phyloP scores from a whole-genome alignment of 2,113 vertebrate genomes.

The Tiliqua scincoides region DNA sequence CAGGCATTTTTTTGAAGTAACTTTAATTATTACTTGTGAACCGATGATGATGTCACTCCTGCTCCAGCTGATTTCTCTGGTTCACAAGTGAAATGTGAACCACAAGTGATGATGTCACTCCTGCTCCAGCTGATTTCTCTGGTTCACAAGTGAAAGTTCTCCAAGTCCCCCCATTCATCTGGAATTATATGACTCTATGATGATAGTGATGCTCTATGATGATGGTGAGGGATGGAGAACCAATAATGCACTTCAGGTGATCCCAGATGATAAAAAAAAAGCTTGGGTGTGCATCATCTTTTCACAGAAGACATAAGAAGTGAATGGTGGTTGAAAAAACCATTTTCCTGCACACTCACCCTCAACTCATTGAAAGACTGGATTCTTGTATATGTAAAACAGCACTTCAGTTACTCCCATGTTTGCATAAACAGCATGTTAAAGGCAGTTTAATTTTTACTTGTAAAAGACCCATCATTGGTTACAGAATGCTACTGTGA shows the following conservation, averaged over 20 bases:
- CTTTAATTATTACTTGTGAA: neutral
- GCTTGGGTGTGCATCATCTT: neutral
- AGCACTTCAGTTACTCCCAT: neutral
- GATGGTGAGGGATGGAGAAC: neutral
- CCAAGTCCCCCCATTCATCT: neutral
- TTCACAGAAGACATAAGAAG: neutral
- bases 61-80: neutral
- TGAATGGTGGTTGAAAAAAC: neutral
- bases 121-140: neutral
- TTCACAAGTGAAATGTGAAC: neutral
- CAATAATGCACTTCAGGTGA: neutral
- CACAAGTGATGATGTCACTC: neutral
- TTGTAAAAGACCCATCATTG: neutral
- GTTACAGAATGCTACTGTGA: neutral
- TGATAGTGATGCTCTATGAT: neutral
- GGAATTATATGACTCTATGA: neutral
- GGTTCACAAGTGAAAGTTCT: neutral
- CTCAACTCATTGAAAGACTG: neutral
- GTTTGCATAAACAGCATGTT: neutral
- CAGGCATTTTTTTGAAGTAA: neutral
- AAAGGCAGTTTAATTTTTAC: neutral
- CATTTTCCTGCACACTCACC: neutral
- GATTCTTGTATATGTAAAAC: neutral
- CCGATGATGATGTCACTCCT: neutral
- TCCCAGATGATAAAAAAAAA: neutral